Base-by-base conservation (phyloP, 2,113 vertebrate genomes). In the Ibidorhyncha struthersii region DNA sequence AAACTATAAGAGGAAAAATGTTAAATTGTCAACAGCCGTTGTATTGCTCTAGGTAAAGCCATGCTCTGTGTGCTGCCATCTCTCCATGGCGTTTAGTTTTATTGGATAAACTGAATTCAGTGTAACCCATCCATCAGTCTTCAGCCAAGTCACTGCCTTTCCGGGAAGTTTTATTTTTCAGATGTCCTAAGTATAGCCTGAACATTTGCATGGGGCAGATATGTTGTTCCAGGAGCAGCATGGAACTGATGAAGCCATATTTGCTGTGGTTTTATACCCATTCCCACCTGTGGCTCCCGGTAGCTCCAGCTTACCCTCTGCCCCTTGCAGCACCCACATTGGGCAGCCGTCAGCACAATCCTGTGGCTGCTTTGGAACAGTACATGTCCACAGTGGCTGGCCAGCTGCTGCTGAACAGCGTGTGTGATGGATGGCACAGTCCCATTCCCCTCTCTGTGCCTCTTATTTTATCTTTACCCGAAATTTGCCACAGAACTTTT, bases 371-470 rank as follows among this genome's bases (percentile, higher is more conserved):
- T 55, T 9, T 32, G 70, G 21, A 38, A 69, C 11, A 4, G 47
- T 26, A 2, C 1, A 0, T 10, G 49, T 19, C n/a, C 52, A 22
- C 4, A 0, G 26, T 36, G 47, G 55, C 6, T 3, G 52, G 40
- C 15, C 52, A 61, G 43, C 16, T 3, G 1, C 79, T 55, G 32
- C 20, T 7, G 5, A 36, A 7, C 49, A 73, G 29, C 1, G 0
- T 17, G 7, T 36, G 19, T 1, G 0, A 2, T 36, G 56, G 21
- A 21, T 63, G 23, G 41, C n/a, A 43, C 23, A n/a, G 22, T 4
- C 72, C 38, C 10, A 0, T 18, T n/a, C 17, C 17, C 27, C 15
- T 49, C 34, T 6, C 34, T 5, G 0, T 17, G 13, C 41, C 55
- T 82, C 9, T 38, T 84, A 32, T n/a, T 85, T 40, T 78, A 38